Conservation (phyloP, 2,113 vertebrate genomes). For the Chinchilla lanigera region DNA sequence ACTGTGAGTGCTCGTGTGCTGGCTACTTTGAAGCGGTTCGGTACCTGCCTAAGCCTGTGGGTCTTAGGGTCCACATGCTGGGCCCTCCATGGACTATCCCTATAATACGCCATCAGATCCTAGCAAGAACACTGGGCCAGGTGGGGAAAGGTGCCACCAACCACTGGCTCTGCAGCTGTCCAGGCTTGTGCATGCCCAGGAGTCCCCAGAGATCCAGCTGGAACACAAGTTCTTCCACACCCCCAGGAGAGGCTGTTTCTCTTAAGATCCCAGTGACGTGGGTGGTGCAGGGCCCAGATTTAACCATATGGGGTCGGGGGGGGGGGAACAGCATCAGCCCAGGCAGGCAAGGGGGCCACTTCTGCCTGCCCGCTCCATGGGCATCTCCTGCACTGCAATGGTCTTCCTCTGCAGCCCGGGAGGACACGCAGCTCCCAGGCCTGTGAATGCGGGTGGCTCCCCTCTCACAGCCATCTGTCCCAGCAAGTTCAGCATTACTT, state of each 20-base stretch:
- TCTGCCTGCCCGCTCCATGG: background rate
- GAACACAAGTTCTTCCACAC: background rate
- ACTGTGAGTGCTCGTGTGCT: rapidly evolving
- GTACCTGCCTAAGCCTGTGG: too few relatives aligned
- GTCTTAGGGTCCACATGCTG: background rate
- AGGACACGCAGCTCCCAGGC: background rate
- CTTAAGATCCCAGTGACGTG: too few relatives aligned
- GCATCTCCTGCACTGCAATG: background rate
- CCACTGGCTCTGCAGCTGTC: background rate
- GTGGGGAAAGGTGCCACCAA: rapidly evolving
- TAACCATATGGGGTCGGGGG: background rate
- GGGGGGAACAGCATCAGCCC: too few relatives aligned
- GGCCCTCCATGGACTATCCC: background rate
- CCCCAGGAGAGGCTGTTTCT: background rate
- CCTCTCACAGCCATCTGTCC: background rate
- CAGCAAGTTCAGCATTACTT: too few relatives aligned
- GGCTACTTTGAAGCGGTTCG: background rate
- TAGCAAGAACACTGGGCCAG: background rate
- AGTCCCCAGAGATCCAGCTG: background rate
- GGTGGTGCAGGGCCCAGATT: background rate
- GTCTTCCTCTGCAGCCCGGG: background rate
- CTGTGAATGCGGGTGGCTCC: too few relatives aligned
- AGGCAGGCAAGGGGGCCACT: background rate
- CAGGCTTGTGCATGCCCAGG: background rate
- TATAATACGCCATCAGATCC: too few relatives aligned